Evolutionary conservation across 2,888 invertebrate genomes (phyloP), one percentile per base, ranked within the genome.

Genomic region (Petrolisthes cinctipes): DNA sequence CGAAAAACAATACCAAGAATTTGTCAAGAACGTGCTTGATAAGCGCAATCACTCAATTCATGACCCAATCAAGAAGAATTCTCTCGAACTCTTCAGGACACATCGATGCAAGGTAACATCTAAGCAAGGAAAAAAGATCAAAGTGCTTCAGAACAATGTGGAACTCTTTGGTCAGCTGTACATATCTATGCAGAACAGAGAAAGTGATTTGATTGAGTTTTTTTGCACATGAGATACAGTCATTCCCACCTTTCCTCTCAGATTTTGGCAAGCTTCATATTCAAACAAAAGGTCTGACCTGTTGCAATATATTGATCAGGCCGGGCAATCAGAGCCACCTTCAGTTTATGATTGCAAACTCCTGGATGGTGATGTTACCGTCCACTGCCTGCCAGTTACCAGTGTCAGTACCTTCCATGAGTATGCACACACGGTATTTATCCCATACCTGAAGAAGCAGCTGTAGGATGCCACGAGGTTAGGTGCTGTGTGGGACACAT

Each of bases 81-180:
- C 23, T 20, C 11, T 79, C 4, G 53, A 17, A 20, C 51, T 51
- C n/a, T 79, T 79, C 79, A 79, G 79, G 79, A 53, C 37, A 54
- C 79, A 79, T 73, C 73, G 20, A 14, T 20, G 73, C 73, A 73
- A 73, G 73, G 73, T 73, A 20, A 73, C 61, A 61, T 61, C 61
- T 61, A 61, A 61, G 61, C 61, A 61, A 61, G 61, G 61, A 61
- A 61, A 61, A 61, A 76, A n/a, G 53, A 81, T 61, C n/a, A n/a
- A n/a, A n/a, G n/a, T n/a, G n/a, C n/a, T n/a, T n/a, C n/a, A n/a
- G n/a, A n/a, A n/a, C n/a, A 81, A 81, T 81, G 57, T 81, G 81
- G 14, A 11, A 81, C 81, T 81, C 57, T 81, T 81, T 56, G 81
- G 81, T 14, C 81, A 81, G 57, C 81, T 81, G 20, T 57, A n/a